Base-by-base conservation (phyloP, 2,113 vertebrate species). In the Lophura nycthemera region DNA sequence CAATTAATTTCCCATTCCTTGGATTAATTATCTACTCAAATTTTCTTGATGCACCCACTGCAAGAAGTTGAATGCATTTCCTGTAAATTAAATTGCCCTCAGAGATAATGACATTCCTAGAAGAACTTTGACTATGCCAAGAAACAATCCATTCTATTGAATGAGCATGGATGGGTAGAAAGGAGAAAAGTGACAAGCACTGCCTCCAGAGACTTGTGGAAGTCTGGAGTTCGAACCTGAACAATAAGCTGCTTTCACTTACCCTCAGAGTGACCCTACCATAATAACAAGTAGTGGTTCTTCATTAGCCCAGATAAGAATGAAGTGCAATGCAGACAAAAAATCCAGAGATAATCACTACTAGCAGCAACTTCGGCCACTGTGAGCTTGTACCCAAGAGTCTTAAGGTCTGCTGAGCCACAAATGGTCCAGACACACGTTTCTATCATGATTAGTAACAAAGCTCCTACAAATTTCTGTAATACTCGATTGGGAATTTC, bases 1-100 rank as follows among this genome's bases (percentile, higher is more conserved):
- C 94, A 88, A 97, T 96, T 95, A 91, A 93, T 89, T 86, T 89
- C 60, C 42, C 89, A 92, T 91, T 94, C 93, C 90, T 95, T 66
- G 57, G 65, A 79, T 91, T 95, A 95, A 96, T 95, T 95, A 95
- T 50, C 88, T 43, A 88, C 92, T 92, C 65, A 76, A 60, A 47
- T 88, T 73, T 93, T 94, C 91, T 65, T 81, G 43, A 87, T 6
- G 13, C 36, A 80, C 32, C 74, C 47, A 75, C 48, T 75, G 36
- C 45, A 92, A 96, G 83, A 85, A 93, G 67, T 50, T 47, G 66
- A 85, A 84, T 36, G 27, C 8, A 8, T n/a, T 94, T 96, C 88
- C 94, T 90, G 74, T 71, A 87, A 76, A 82, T 88, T 84, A 86
- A 89, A 82, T 50, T 83, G 74, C 64, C 59, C 89, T 89, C 50